These are phyloP conservation scores for Patiria pectinifera DNA, from an alignment of 53 echinoderm and acorn worm species.

Conservation along the genomic window DNA sequence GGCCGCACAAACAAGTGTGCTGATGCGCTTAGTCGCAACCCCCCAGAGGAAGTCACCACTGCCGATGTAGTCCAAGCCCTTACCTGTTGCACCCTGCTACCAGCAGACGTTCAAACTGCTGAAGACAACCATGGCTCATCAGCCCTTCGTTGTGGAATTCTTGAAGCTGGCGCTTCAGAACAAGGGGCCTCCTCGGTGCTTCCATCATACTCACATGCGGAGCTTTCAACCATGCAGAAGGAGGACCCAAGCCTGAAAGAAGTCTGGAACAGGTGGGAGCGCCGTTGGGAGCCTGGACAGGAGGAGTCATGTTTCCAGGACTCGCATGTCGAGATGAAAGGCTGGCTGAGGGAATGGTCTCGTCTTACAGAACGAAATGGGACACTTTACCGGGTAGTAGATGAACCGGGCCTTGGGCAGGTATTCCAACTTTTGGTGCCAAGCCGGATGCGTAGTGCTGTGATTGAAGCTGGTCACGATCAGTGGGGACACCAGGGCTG, in stretches of 20 bases:
- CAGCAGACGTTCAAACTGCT: neutral
- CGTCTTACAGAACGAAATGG: neutral
- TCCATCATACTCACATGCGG: slow-evolving; percentile 46
- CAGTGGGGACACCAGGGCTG: slow-evolving; percentile 52
- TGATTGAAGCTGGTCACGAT: slow-evolving; percentile 41
- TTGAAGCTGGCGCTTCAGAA: neutral
- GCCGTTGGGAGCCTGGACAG: slow-evolving; percentile 33
- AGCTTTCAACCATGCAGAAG: slow-evolving; percentile 39
- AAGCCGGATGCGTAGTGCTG: neutral
- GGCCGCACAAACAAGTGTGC: neutral
- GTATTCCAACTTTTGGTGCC: slow-evolving; percentile 50
- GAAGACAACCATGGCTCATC: neutral
- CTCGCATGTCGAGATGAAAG: neutral
- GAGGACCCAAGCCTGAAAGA: slow-evolving; percentile 33
- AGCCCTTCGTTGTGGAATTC: neutral
- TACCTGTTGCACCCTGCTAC: neutral
- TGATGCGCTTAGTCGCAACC: neutral
- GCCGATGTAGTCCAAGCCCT: neutral
- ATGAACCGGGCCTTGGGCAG: slow-evolving; percentile 23
- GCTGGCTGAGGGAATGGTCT: slow-evolving; percentile 44
- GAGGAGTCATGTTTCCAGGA: neutral
- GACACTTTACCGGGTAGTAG: slow-evolving; percentile 35
- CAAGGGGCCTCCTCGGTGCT: slow-evolving; percentile 14
- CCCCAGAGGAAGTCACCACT: neutral
- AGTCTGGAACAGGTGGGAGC: slow-evolving; percentile 28